Conservation (phyloP, 2,113 vertebrate species). For the Orycteropus afer region DNA sequence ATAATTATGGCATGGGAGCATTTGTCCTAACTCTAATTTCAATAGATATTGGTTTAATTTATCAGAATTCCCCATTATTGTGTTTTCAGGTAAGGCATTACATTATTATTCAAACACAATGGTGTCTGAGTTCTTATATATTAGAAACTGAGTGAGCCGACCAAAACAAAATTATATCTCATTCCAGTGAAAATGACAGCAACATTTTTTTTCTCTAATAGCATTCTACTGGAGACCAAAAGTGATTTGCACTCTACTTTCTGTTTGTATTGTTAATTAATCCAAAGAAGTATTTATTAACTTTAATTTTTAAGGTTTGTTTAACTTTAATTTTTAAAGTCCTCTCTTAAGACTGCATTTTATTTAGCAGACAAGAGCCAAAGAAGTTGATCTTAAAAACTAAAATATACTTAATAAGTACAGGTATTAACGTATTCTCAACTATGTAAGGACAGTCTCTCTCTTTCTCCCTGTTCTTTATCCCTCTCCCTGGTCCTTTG, state of each 20-base stretch:
- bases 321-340: constrained; percentile 54
- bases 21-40: constrained; percentile 78
- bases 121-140: constrained; percentile 66
- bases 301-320: constrained; percentile 59
- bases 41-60: constrained; percentile 82
- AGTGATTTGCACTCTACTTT: constrained; percentile 57
- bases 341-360: constrained; percentile 28
- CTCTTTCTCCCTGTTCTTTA: background rate
- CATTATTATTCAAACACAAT: constrained; percentile 79
- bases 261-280: constrained; percentile 76
- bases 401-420: background rate
- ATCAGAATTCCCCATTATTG: constrained; percentile 79
- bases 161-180: constrained; percentile 74
- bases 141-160: constrained; percentile 69
- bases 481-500: fast-evolving
- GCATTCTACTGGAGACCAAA: constrained; percentile 59
- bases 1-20: constrained; percentile 75
- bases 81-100: constrained; percentile 77
- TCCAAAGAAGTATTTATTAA: constrained; percentile 68
- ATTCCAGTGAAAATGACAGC: constrained; percentile 72
- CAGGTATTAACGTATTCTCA: background rate
- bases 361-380: constrained; percentile 37
- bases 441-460: background rate
- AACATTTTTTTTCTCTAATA: constrained; percentile 57
- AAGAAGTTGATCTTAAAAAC: background rate